Evolutionary conservation across 1,140 invertebrate species (phyloP).

Genomic region (Acromyrmex charruanus): DNA sequence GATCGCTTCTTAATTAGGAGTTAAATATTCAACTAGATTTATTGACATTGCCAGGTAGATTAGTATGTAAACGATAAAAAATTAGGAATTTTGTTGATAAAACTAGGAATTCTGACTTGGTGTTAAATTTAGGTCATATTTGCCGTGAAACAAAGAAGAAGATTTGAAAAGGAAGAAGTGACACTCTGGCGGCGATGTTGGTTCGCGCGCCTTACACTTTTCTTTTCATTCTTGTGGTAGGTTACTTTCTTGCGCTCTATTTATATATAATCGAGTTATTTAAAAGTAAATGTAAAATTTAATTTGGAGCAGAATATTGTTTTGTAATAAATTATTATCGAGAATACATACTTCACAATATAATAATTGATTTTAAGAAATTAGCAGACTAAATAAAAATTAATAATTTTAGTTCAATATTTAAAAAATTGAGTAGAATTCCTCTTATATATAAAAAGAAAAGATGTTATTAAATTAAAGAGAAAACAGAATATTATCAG

Average conservation of each 20-base stretch:
- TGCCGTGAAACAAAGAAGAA: background rate
- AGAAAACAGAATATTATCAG: background rate
- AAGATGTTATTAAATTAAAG: background rate
- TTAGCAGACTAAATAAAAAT: background rate
- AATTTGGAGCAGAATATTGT: background rate
- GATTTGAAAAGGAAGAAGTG: slow-evolving; percentile 21
- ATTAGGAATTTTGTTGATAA: slow-evolving; percentile 3
- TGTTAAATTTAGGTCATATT: slow-evolving; percentile 27
- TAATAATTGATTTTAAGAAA: background rate
- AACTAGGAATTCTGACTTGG: background rate
- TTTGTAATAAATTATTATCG: no score
- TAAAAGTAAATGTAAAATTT: slow-evolving; percentile 2
- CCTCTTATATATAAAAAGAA: background rate
- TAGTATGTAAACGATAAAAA: background rate
- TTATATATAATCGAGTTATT: slow-evolving; percentile 9
- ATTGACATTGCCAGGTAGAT: background rate
- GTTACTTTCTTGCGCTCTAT: background rate
- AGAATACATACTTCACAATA: background rate
- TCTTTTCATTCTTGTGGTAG: slow-evolving; percentile 18
- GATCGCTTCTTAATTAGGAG: slow-evolving; percentile 9
- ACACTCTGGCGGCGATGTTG: slow-evolving; percentile 33
- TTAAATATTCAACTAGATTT: background rate
- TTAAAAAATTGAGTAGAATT: background rate
- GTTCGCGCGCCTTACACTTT: slow-evolving; percentile 30
- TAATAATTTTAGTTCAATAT: background rate